Percentiles rank a stretch among this genome's conserved stretches.
Evolutionary conservation across 2,888 invertebrate species (phyloP).

Genomic region (Nephrotoma guestfalica): DNA sequence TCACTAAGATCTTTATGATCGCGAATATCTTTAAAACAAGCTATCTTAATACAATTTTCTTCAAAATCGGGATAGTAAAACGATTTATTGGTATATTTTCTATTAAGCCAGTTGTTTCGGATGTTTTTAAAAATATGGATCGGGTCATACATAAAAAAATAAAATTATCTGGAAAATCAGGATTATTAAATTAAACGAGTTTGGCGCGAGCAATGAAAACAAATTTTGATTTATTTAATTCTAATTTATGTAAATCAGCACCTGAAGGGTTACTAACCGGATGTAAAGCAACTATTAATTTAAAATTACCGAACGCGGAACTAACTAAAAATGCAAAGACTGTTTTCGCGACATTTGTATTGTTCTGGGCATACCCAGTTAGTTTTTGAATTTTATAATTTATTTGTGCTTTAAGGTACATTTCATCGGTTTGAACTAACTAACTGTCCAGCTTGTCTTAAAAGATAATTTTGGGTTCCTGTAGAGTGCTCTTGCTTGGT

Average conservation of each 20-base stretch:
- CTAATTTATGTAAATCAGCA: no score
- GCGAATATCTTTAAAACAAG: neutral
- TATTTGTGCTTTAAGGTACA: neutral
- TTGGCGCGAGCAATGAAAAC: neutral
- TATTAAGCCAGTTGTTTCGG: neutral
- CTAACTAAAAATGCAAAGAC: no score
- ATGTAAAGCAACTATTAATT: no score
- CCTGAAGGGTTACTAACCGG: no score
- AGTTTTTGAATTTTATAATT: no score
- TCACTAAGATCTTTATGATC: neutral
- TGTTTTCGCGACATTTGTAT: no score
- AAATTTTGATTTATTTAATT: neutral
- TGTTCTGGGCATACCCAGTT: no score
- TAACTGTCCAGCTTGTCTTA: neutral
- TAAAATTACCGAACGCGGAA: no score
- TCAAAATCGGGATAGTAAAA: slow-evolving; percentile 5
- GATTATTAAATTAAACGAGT: neutral
- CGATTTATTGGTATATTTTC: neutral
- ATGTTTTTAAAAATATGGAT: neutral
- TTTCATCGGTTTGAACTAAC: slow-evolving; percentile 1
- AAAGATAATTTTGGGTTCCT: neutral
- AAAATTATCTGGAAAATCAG: neutral
- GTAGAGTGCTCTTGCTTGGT: neutral
- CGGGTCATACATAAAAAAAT: neutral
- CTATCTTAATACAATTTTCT: neutral